Percentiles rank a stretch among this genome's conserved stretches.
phyloP scores from a whole-genome alignment of 1,140 invertebrate species.

The Epicauta chinensis region DNA sequence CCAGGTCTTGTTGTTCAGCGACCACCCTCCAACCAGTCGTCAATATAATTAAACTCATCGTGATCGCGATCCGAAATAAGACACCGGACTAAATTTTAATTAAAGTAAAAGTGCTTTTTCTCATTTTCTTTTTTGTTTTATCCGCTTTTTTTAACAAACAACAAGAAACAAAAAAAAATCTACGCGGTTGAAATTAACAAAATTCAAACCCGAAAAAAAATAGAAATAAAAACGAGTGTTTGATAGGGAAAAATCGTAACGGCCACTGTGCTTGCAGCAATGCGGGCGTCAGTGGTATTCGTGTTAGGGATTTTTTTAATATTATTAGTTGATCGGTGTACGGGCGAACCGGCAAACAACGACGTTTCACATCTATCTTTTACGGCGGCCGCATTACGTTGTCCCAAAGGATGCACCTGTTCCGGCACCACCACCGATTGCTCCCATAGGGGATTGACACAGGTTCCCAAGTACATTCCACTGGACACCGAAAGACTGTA shows the following conservation, averaged over 20 bases:
- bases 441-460: constrained; percentile 68
- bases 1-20: constrained; percentile 11
- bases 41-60: constrained; percentile 18
- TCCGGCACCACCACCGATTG: constrained; percentile 71
- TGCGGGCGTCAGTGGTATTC: constrained; percentile 20
- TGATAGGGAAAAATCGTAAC: background rate
- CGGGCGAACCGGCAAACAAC: constrained; percentile 17
- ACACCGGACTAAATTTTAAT: constrained; percentile 18
- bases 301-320: constrained; percentile 12
- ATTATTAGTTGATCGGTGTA: constrained; percentile 12
- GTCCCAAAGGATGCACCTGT: constrained; percentile 76
- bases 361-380: constrained; percentile 20
- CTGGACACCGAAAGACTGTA: constrained; percentile 74
- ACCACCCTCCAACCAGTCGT: constrained; percentile 2
- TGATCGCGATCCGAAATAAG: constrained; percentile 8
- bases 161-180: no score
- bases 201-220: constrained; percentile 4
- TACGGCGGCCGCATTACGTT: constrained; percentile 36
- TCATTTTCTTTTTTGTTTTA: no score
- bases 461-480: constrained; percentile 70
- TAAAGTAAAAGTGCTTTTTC: constrained; percentile 16
- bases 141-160: no score
- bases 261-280: constrained; percentile 6
- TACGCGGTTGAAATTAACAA: background rate
- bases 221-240: constrained; percentile 5